Conservation (phyloP, 2,113 vertebrate genomes). For the Prionailurus viverrinus region DNA sequence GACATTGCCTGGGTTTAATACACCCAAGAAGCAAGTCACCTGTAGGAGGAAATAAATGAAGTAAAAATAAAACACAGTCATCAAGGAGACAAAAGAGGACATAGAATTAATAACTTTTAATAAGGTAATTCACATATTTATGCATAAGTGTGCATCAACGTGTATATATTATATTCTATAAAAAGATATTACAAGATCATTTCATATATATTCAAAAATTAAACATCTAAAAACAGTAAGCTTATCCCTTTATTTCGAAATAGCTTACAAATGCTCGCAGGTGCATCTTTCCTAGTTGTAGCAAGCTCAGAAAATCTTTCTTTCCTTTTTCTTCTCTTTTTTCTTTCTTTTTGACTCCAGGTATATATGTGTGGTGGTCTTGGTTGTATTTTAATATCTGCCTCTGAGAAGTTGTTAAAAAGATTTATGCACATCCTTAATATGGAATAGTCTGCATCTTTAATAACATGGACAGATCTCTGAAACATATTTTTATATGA, state of each 20-base stretch:
- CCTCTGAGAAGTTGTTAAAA: slow-evolving; percentile 52
- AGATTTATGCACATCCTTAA: slow-evolving; percentile 52
- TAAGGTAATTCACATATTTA: background rate
- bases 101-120: background rate
- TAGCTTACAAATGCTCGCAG: background rate
- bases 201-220: background rate
- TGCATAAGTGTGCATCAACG: background rate
- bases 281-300: background rate
- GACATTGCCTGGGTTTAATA: background rate
- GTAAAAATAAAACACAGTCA: background rate
- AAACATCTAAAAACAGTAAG: background rate
- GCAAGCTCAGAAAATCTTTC: background rate
- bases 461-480: slow-evolving; percentile 35
- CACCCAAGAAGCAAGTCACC: background rate
- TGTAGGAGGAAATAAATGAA: background rate
- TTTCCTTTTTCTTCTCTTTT: background rate
- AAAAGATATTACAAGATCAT: background rate
- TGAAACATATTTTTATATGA: slow-evolving; percentile 54
- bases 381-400: slow-evolving; percentile 35
- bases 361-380: background rate
- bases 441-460: slow-evolving; percentile 57
- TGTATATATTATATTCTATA: background rate
- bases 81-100: background rate
- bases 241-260: background rate
- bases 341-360: background rate